Base-by-base conservation (phyloP, 2,888 invertebrate genomes). In the Ecliptopera silaceata region DNA sequence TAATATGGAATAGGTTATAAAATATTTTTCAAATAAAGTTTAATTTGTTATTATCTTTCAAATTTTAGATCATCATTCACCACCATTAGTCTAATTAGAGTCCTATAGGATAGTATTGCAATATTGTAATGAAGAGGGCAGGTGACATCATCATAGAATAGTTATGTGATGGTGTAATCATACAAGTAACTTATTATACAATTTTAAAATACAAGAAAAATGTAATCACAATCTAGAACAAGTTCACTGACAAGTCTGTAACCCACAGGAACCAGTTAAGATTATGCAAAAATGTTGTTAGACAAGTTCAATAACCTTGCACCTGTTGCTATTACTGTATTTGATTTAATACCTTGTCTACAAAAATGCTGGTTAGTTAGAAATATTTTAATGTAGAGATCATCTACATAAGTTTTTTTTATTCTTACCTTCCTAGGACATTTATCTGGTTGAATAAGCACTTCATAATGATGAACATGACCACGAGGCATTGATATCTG, bases 401-500 rank as follows among this genome's bases (percentile, higher is more conserved):
- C n/a, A n/a, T n/a, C n/a, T n/a, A n/a, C n/a, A n/a, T n/a, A 32
- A 4, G 13, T 34, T 34, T 13, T 22, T 18, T 32, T 5, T 15
- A 12, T 26, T 29, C 49, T 48, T 68, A 98, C 98, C 93, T 99
- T 97, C 71, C 99, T 93, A 44, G 99, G 99, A 88, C 99, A 99
- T 91, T 99, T 99, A 86, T 99, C 99, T 29, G 99, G 99, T 78
- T 97, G 97, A 80, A 99, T 99, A 85, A 97, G 97, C 66, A 99
- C 97, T 88, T 99, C 98, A 87, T 99, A 99, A 86, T 99, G 99
- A 91, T 99, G 99, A 51, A 99, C 98, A 89, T 95, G 98, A 56
- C 99, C 98, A 75, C 99, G 94, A 13, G 99, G 99, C 96, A 99
- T 99, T 45, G 98, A 95, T 80, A 99, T 99, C 93, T 99, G 98